A percentile compares a stretch with the other conserved stretches of the same genome.
Evolutionary conservation across 2,113 vertebrate species (phyloP).

Genomic region (Centropus bengalensis): DNA sequence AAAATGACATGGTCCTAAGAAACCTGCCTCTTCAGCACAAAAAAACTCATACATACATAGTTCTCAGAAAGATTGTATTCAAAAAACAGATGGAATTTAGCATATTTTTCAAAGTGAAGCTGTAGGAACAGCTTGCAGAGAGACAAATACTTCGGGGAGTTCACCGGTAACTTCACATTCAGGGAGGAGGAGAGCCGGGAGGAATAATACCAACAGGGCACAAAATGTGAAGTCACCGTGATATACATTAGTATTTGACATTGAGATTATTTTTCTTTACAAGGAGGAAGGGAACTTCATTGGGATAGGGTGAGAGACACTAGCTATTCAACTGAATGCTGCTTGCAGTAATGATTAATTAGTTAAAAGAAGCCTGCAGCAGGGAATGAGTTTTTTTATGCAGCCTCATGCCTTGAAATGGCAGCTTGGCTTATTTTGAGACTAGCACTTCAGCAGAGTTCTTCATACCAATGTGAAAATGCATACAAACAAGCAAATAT

Average conservation of each 20-base stretch:
- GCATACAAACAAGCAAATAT: background rate
- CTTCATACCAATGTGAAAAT: background rate
- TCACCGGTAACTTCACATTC: background rate
- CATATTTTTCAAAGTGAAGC: conserved; percentile 50
- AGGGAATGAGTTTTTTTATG: background rate
- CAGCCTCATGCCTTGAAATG: background rate
- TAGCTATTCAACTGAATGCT: background rate
- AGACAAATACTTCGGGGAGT: background rate
- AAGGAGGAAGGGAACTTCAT: background rate
- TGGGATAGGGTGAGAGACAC: background rate
- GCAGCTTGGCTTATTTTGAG: background rate
- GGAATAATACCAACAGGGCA: background rate
- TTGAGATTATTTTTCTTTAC: background rate
- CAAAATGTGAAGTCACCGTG: background rate
- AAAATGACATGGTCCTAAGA: conserved; percentile 3
- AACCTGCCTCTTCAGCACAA: conserved; percentile 42
- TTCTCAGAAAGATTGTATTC: conserved; percentile 59
- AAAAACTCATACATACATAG: conserved; percentile 32
- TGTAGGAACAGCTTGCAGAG: conserved; percentile 5
- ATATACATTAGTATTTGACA: background rate
- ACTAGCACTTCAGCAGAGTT: background rate
- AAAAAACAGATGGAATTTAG: conserved; percentile 67
- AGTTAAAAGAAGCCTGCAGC: background rate
- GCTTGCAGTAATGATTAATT: background rate
- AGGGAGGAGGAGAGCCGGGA: background rate